These are phyloP conservation scores for Parochlus steinenii DNA, from an alignment of 2,888 invertebrate genomes.

Conservation along the genomic window DNA sequence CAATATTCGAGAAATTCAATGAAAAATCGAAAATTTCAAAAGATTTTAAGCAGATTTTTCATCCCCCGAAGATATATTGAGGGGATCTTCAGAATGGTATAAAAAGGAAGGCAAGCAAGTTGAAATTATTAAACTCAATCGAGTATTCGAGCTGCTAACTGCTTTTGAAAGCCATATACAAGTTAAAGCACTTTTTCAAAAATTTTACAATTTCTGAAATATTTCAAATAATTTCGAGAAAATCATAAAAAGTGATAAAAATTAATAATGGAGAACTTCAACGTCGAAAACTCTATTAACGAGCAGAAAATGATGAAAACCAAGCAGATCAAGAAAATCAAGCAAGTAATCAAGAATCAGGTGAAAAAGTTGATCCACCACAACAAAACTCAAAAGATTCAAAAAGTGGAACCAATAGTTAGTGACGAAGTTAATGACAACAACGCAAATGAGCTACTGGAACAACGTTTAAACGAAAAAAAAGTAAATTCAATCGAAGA, in stretches of 20 bases:
- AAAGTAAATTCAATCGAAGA: too few species aligned
- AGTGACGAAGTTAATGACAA: conserved; percentile 7
- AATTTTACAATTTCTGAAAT: conserved; percentile 3
- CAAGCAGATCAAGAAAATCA: conserved; percentile 8
- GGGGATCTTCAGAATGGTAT: too few species aligned
- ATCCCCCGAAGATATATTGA: too few species aligned
- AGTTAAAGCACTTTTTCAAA: conserved; percentile 1
- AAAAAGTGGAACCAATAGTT: neutral
- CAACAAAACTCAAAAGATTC: too few species aligned
- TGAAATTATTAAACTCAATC: conserved; percentile 10
- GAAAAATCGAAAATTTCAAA: too few species aligned
- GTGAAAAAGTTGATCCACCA: too few species aligned
- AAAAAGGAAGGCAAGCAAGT: neutral
- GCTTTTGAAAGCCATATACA: neutral
- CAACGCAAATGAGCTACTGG: conserved; percentile 9
- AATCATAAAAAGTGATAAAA: conserved; percentile 8
- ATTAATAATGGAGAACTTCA: conserved; percentile 9
- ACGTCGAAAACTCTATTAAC: conserved; percentile 6
- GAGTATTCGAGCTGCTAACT: conserved; percentile 5
- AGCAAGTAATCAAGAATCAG: conserved; percentile 7
- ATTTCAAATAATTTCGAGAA: conserved; percentile 2
- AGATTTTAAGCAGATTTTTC: too few species aligned
- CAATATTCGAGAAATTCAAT: too few species aligned
- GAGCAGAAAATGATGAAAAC: neutral
- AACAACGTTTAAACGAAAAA: too few species aligned